Evolutionary conservation across 2,888 invertebrate species (phyloP), one percentile per base, ranked within the genome.

Genomic region (Pachymerium ferrugineum): DNA sequence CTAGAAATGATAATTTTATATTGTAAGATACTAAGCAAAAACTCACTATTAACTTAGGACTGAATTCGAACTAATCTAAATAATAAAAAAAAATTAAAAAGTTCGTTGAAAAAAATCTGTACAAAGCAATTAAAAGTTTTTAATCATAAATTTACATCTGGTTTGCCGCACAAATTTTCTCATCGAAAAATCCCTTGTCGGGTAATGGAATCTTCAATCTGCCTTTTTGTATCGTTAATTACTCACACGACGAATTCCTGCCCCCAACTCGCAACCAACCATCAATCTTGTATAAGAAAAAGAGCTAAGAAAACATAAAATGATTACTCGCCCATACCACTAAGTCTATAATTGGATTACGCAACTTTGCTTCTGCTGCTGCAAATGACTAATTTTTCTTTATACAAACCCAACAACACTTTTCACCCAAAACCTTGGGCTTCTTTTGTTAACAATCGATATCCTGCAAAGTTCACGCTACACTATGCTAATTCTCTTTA

Each of bases 201-300:
- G 10, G 54, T 54, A 54, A 54, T 54, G 54, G 54, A 54, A 54
- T 54, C 54, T 54, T 54, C 54, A 54, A 54, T 54, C 54, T 54
- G 54, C 54, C 54, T 54, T 54, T 54, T 54, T 54, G 54, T 54
- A 54, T 54, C 54, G 54, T 54, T 54, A 54, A 54, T 54, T 54
- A 54, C 54, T 54, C 54, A 54, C 54, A 54, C 54, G 54, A 54
- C 54, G 54, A 54, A 54, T 54, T 54, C 54, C 54, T 54, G 54
- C 54, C 54, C 54, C 54, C 54, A 54, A 54, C 54, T 54, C 54
- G 54, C 54, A 54, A 25, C 54, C 54, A 54, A 54, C 54, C 54
- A 54, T 54, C 54, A 54, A 54, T 54, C 54, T 25, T 54, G 28
- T 54, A 54, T 54, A 54, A 54, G 54, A 54, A 54, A 54, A 54